A percentile compares a stretch with the other conserved stretches of the same genome.
Conservation (phyloP, 1,140 invertebrate species). For the Periplaneta americana region DNA sequence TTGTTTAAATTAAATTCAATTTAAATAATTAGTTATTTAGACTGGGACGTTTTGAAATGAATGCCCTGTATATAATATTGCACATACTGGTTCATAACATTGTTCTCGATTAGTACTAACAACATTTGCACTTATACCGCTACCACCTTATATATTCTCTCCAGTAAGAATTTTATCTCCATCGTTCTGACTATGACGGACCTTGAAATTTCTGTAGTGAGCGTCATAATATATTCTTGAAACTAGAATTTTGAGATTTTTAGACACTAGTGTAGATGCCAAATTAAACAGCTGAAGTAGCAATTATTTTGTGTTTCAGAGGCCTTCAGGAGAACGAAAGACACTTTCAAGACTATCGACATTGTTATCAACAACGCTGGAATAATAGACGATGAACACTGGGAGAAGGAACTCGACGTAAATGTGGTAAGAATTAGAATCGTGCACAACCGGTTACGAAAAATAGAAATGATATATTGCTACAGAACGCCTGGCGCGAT, state of each 20-base stretch:
- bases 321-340: slow-evolving; percentile 30
- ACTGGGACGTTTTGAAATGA: too few relatives aligned
- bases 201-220: background rate
- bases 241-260: background rate
- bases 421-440: slow-evolving; percentile 46
- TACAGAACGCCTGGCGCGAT: too few relatives aligned
- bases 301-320: slow-evolving; percentile 23
- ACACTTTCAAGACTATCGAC: slow-evolving; percentile 35
- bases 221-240: too few relatives aligned
- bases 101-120: too few relatives aligned
- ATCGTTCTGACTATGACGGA: background rate
- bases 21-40: too few relatives aligned
- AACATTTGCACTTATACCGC: background rate
- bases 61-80: too few relatives aligned
- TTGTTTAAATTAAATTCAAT: too few relatives aligned
- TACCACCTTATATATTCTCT: background rate
- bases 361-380: slow-evolving; percentile 46
- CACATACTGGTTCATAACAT: too few relatives aligned
- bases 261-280: background rate
- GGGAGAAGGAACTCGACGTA: slow-evolving; percentile 42
- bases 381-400: slow-evolving; percentile 42
- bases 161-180: background rate
- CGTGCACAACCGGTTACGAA: too few relatives aligned
- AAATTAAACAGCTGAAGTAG: background rate
- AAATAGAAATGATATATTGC: too few relatives aligned